A percentile compares a stretch with the other conserved stretches of the same genome.
These are phyloP conservation scores for Synergus gifuensis DNA, from an alignment of 2,888 invertebrate species.

Conservation along the genomic window DNA sequence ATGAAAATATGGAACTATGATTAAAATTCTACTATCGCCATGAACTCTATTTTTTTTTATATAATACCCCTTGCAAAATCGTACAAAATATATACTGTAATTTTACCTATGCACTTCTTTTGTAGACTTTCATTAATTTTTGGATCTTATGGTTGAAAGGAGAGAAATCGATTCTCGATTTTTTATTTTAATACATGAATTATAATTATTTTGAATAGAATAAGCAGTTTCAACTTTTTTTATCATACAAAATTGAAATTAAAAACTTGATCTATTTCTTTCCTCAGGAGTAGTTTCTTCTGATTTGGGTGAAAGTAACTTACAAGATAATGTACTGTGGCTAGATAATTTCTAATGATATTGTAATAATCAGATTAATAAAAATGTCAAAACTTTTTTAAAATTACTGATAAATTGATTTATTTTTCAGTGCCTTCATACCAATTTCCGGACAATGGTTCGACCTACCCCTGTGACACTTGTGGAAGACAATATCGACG, in stretches of 20 bases:
- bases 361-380: neutral
- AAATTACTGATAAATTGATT: slow-evolving; percentile 27
- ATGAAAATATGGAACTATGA: too few relatives aligned
- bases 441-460: slow-evolving; percentile 52
- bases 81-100: neutral
- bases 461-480: slow-evolving; percentile 69
- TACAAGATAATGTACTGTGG: neutral
- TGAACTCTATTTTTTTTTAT: too few relatives aligned
- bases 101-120: neutral
- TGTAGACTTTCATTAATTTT: slow-evolving; percentile 9
- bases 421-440: slow-evolving; percentile 67
- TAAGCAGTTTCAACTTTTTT: neutral
- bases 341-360: neutral
- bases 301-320: slow-evolving; percentile 30
- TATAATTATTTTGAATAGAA: neutral
- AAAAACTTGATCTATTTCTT: slow-evolving; percentile 12
- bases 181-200: neutral
- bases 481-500: slow-evolving; percentile 71
- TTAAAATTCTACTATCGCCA: too few relatives aligned
- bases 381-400: neutral
- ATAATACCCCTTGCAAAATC: too few relatives aligned
- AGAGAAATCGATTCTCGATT: slow-evolving; percentile 19
- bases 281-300: slow-evolving; percentile 17
- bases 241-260: neutral
- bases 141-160: neutral